phyloP scores from a whole-genome alignment of 2,113 vertebrate species.

The Parus major region DNA sequence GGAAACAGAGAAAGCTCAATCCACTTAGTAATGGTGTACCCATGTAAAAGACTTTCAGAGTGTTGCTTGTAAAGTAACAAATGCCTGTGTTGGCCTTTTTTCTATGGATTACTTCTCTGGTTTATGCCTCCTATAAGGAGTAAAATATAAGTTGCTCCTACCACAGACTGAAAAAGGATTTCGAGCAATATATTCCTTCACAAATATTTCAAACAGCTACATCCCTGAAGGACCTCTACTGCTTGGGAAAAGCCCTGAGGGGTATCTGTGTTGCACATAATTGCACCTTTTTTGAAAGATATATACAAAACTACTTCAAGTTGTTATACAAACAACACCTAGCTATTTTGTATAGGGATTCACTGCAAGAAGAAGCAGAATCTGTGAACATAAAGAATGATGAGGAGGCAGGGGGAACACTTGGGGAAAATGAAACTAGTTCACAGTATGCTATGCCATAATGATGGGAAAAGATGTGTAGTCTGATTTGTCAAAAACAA shows the following conservation, averaged over 20 bases:
- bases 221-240: not conserved
- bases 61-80: not conserved
- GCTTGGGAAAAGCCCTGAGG: not conserved
- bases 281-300: not conserved
- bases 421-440: not conserved
- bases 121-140: not conserved
- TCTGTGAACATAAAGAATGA: not conserved
- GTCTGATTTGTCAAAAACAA: not conserved
- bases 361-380: not conserved
- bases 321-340: not conserved
- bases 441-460: not conserved
- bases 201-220: not conserved
- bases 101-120: not conserved
- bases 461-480: not conserved
- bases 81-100: not conserved
- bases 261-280: not conserved
- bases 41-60: not conserved
- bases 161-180: not conserved
- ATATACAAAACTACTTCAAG: not conserved
- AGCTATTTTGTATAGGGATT: not conserved
- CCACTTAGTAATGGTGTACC: not conserved
- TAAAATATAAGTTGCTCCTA: not conserved
- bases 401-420: not conserved
- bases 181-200: not conserved
- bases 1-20: slow-evolving; percentile 24